Evolutionary conservation across 2,888 invertebrate species (phyloP).

Genomic region (Zaprionus bogoriensis): DNA sequence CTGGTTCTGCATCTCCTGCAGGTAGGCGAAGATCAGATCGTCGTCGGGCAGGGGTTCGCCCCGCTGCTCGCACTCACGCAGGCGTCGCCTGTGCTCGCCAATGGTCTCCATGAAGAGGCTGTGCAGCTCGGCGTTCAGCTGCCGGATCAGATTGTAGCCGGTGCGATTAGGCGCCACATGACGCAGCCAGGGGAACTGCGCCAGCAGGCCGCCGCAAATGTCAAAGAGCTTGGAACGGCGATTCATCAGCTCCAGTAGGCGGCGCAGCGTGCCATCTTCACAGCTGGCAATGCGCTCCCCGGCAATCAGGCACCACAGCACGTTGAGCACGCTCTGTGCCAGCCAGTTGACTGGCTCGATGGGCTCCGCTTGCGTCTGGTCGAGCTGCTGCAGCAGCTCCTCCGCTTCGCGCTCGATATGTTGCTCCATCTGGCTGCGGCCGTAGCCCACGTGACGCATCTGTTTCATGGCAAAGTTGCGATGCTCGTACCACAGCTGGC

Average conservation of each 20-base stretch:
- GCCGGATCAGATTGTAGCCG: slow-evolving; percentile 85
- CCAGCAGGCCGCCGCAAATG: slow-evolving; percentile 85
- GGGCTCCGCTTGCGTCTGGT: slow-evolving; percentile 49
- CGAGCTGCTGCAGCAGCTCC: slow-evolving; percentile 80
- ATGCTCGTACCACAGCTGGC: slow-evolving; percentile 85
- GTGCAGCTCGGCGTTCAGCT: slow-evolving; percentile 85
- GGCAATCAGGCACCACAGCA: slow-evolving; percentile 86
- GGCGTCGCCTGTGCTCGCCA: slow-evolving; percentile 83
- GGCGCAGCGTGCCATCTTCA: slow-evolving; percentile 81
- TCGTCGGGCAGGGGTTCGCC: slow-evolving; percentile 81
- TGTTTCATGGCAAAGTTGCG: slow-evolving; percentile 84
- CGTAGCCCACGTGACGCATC: slow-evolving; percentile 85
- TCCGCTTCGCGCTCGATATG: slow-evolving; percentile 85
- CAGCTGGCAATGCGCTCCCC: slow-evolving; percentile 83
- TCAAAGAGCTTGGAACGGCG: slow-evolving; percentile 85
- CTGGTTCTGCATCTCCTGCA: slow-evolving; percentile 84
- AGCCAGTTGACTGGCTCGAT: slow-evolving; percentile 82
- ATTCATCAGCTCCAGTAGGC: slow-evolving; percentile 83
- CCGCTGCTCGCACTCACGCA: slow-evolving; percentile 78
- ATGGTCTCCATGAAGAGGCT: slow-evolving; percentile 85
- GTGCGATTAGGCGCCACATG: slow-evolving; percentile 85
- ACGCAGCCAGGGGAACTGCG: slow-evolving; percentile 86
- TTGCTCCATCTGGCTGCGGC: slow-evolving; percentile 84
- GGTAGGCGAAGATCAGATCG: slow-evolving; percentile 87
- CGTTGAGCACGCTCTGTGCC: slow-evolving; percentile 86